Conservation (phyloP, 2,797 vertebrate genomes). For the Tolypeutes matacus region DNA sequence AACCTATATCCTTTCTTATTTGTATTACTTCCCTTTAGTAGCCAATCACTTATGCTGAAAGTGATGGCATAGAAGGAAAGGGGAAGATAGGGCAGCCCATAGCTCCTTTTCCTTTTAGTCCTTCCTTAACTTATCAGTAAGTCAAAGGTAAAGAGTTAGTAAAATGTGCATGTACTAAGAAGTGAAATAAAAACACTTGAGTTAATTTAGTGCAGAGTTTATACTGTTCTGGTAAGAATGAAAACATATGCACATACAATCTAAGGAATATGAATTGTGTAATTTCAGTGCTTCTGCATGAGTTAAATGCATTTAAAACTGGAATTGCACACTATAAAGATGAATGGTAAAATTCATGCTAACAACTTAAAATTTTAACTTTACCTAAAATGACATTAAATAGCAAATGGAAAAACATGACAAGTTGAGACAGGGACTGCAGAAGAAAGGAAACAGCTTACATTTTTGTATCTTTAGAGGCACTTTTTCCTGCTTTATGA, state of each 20-base stretch:
- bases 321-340: background rate
- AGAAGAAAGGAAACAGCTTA: background rate
- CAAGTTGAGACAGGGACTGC: background rate
- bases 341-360: background rate
- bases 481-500: background rate
- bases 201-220: background rate
- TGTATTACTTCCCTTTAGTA: background rate
- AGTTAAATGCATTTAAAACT: slow-evolving; percentile 32
- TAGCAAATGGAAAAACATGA: background rate
- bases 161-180: background rate
- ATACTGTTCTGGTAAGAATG: background rate
- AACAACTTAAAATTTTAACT: slow-evolving; percentile 21
- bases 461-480: background rate
- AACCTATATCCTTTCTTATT: background rate
- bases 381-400: slow-evolving; percentile 6
- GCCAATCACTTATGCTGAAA: background rate
- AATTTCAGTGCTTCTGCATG: slow-evolving; percentile 38
- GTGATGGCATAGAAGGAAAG: background rate
- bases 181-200: background rate
- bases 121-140: background rate
- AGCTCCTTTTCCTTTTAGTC: background rate
- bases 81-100: background rate
- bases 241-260: background rate
- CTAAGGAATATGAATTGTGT: background rate
- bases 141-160: background rate